Conservation (phyloP, 35 echinoderm and acorn worm species). For the Heliocidaris tuberculata region DNA sequence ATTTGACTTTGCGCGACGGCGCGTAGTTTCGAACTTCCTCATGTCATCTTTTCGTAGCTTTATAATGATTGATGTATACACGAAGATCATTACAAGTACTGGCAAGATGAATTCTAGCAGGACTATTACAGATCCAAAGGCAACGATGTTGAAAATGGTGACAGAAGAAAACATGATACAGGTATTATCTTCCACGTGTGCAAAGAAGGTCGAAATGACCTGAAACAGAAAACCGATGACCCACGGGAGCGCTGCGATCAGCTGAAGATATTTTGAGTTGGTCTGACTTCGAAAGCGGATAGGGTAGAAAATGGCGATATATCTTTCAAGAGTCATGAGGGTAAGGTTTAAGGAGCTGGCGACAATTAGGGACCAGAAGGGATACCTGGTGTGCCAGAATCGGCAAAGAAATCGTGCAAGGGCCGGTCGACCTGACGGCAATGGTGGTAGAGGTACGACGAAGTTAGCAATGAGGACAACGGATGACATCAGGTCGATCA, state of each 20-base stretch:
- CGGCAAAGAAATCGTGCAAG: constrained; percentile 3
- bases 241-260: neutral
- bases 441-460: neutral
- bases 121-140: neutral
- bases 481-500: constrained; percentile 65
- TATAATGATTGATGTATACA: constrained; percentile 23
- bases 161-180: neutral
- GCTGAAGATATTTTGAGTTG: neutral
- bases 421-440: constrained; percentile 28
- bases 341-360: constrained; percentile 58
- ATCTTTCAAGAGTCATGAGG: constrained; percentile 55
- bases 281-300: constrained; percentile 22
- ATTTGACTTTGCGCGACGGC: too few relatives aligned
- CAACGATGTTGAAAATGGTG: neutral
- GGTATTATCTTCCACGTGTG: neutral
- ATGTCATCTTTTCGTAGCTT: neutral
- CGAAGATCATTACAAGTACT: constrained; percentile 45
- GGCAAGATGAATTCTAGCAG: constrained; percentile 47
- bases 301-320: constrained; percentile 50
- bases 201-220: neutral
- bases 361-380: constrained; percentile 42
- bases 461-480: constrained; percentile 55
- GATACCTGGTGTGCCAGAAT: constrained; percentile 53
- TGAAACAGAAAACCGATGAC: constrained; percentile 1
- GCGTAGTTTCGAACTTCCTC: neutral